Conservation (phyloP, 2,888 invertebrate species). For the Lochmaea capreae region DNA sequence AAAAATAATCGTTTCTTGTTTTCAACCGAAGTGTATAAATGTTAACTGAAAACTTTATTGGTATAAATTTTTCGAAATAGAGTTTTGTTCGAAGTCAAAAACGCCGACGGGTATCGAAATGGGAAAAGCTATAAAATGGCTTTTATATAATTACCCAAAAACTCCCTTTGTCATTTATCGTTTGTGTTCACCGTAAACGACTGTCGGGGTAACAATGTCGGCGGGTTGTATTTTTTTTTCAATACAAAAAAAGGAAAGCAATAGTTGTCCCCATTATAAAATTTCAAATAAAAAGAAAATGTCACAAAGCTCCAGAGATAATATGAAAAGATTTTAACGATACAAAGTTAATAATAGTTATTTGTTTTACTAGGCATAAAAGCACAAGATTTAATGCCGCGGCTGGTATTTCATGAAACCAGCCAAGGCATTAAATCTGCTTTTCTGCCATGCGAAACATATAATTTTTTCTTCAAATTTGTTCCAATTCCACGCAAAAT, state of each 20-base stretch:
- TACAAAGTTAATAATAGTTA: no score
- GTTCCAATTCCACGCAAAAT: no score
- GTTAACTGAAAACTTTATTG: neutral
- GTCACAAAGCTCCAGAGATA: no score
- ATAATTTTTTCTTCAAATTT: no score
- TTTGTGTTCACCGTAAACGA: neutral
- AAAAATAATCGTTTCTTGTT: neutral
- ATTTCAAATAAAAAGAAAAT: neutral
- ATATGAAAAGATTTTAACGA: no score
- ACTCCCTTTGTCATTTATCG: neutral
- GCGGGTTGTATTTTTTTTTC: neutral
- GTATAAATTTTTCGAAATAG: slow-evolving; percentile 5
- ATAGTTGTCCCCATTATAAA: neutral
- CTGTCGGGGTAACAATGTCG: neutral
- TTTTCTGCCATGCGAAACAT: no score
- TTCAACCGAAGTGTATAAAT: neutral
- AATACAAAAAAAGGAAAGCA: neutral
- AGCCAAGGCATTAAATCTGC: no score
- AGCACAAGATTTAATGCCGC: no score
- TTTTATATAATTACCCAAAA: slow-evolving; percentile 10
- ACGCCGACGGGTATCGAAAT: neutral
- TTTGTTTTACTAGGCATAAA: no score
- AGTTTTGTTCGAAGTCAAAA: neutral
- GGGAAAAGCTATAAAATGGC: slow-evolving; percentile 7
- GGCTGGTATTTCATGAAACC: no score